Evolutionary conservation across 1,140 invertebrate species (phyloP).

Genomic region (Lucilia cuprina): DNA sequence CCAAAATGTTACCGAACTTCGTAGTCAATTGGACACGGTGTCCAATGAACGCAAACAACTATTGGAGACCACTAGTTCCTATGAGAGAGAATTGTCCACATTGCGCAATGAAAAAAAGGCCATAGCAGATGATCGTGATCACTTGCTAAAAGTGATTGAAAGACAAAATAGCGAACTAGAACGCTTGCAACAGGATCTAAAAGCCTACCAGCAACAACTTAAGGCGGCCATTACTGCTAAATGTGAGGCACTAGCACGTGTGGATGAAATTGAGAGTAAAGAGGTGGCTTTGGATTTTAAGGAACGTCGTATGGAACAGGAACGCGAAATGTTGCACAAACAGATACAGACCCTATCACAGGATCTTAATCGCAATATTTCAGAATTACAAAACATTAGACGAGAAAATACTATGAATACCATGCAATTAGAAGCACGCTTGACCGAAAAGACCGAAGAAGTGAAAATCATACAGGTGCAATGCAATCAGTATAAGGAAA

Average conservation of each 20-base stretch:
- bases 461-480: constrained; percentile 72
- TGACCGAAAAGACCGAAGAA: constrained; percentile 82
- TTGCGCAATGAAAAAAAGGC: constrained; percentile 69
- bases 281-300: constrained; percentile 80
- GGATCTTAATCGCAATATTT: constrained; percentile 77
- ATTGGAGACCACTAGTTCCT: constrained; percentile 66
- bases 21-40: constrained; percentile 68
- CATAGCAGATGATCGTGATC: constrained; percentile 75
- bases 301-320: constrained; percentile 84
- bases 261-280: constrained; percentile 81
- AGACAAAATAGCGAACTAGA: constrained; percentile 74
- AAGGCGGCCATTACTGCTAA: constrained; percentile 76
- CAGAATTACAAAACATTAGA: constrained; percentile 77
- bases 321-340: constrained; percentile 74
- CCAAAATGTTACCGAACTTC: constrained; percentile 69
- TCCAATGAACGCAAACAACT: constrained; percentile 70
- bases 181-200: constrained; percentile 70
- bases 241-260: constrained; percentile 80
- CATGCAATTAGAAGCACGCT: constrained; percentile 77
- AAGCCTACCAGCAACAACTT: constrained; percentile 71
- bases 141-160: constrained; percentile 72
- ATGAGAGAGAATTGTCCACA: constrained; percentile 66
- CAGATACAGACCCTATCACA: constrained; percentile 79
- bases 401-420: constrained; percentile 76
- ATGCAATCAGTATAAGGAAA: constrained; percentile 70